A percentile compares a stretch with the other conserved stretches of the same genome.
Conservation (phyloP, 2,113 vertebrate genomes). For the Grammatotria lemairii region DNA sequence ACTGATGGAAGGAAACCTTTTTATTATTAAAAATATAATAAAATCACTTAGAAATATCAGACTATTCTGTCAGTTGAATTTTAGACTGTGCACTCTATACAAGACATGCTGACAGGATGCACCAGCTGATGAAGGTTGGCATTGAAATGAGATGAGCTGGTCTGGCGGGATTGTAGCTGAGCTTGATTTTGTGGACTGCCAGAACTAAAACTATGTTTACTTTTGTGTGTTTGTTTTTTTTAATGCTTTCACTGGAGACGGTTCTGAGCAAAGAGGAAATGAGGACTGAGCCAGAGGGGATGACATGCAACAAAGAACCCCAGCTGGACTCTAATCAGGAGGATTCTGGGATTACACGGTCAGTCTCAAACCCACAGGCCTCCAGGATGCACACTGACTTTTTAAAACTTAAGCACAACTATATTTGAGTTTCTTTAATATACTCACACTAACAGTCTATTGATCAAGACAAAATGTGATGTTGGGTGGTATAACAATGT, state of each 20-base stretch:
- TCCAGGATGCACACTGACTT: not conserved
- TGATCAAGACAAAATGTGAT: not conserved
- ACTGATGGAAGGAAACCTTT: not conserved
- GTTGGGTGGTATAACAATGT: fast-evolving
- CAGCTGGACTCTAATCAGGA: not conserved
- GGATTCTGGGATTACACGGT: not conserved
- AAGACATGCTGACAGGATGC: not conserved
- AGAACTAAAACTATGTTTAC: not conserved
- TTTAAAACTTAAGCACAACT: not conserved
- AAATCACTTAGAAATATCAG: not conserved
- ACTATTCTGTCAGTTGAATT: not conserved
- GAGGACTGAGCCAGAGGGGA: not conserved
- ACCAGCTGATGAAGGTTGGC: not conserved
- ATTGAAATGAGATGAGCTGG: not conserved
- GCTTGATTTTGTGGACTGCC: not conserved
- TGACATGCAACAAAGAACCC: not conserved
- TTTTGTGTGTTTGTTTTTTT: not conserved
- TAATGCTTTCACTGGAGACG: not conserved
- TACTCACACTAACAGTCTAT: not conserved
- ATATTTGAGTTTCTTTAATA: not conserved
- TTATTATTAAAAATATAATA: not conserved
- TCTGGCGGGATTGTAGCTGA: not conserved
- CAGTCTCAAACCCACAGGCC: not conserved
- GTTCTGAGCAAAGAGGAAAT: not conserved
- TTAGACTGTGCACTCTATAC: not conserved